A percentile compares a stretch with the other conserved stretches of the same genome.
Conservation (phyloP, 1,140 invertebrate species). For the Drosophila orena region DNA sequence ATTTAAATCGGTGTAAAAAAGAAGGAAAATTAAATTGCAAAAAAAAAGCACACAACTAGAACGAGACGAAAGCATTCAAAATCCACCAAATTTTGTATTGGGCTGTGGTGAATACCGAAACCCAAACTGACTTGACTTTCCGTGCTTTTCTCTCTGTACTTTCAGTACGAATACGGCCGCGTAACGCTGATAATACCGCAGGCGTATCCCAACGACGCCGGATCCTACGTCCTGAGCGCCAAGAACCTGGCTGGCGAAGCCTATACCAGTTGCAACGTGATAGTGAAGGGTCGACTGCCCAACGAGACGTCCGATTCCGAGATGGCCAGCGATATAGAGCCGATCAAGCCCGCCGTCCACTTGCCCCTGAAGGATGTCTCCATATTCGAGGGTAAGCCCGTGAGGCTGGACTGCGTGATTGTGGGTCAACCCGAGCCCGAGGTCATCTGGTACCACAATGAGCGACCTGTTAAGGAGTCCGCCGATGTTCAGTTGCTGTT, state of each 20-base stretch:
- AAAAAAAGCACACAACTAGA: conserved; percentile 48
- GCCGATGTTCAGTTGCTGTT: conserved; percentile 91
- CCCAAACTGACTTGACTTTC: conserved; percentile 28
- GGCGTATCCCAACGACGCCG: conserved; percentile 90
- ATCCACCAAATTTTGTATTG: conserved; percentile 41
- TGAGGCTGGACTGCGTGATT: conserved; percentile 92
- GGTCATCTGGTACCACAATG: conserved; percentile 95
- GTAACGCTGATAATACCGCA: conserved; percentile 89
- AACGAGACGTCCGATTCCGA: conserved; percentile 91
- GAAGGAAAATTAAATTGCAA: conserved; percentile 76
- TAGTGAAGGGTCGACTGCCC: conserved; percentile 89
- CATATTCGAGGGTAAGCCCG: conserved; percentile 89
- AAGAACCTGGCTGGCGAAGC: conserved; percentile 89
- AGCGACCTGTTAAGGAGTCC: conserved; percentile 93
- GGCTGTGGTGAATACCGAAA: conserved; percentile 48
- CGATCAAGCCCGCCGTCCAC: conserved; percentile 90
- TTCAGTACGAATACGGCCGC: conserved; percentile 87
- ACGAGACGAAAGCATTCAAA: conserved; percentile 53
- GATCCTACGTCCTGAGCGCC: conserved; percentile 88
- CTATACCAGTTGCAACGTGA: conserved; percentile 88
- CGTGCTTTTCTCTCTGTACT: conserved; percentile 65
- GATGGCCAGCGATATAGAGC: conserved; percentile 89
- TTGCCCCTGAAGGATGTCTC: conserved; percentile 89
- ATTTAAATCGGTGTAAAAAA: conserved; percentile 73
- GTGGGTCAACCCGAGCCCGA: conserved; percentile 94